Base-by-base conservation (phyloP, 1,140 invertebrate genomes). In the Lepidurus arcticus region DNA sequence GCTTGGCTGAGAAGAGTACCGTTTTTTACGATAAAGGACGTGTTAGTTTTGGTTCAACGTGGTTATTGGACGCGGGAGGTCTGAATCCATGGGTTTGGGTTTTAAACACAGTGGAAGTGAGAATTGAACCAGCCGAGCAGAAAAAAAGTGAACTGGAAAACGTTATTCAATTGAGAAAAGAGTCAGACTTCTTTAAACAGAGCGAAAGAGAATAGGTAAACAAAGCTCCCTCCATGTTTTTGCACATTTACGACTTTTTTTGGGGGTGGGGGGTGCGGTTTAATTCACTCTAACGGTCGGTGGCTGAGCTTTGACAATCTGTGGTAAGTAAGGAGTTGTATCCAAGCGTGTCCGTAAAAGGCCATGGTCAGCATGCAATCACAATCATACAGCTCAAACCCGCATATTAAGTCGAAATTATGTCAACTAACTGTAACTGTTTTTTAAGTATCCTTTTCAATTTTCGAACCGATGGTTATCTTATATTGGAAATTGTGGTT, bases 221-320 rank as follows among this genome's bases (percentile, higher is more conserved):
- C 53, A 65, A 65, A n/a, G 9, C 53, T 1, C 16, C 34, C 9
- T 4, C 53, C 53, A 65, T 65, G 53, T 65, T 65, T 34, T 65
- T 65, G 53, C 53, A 65, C 16, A 65, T 65, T 65, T 65, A 65
- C 53, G 53, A 65, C 53, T 7, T 65, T 65, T 65, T 34, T 34
- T 3, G 26, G 1, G 26, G 26, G 26, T 2, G 34, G 34, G 34
- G 34, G 21, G 53, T 65, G 53, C 53, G n/a, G 53, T 65, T 65
- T 65, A 65, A 65, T 65, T 21, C 21, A 21, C 53, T 65, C 2
- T 34, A 65, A 65, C 53, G 53, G 53, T 65, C 53, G 53, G 13
- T 65, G 53, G 53, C n/a, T 65, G 53, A 65, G 53, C 53, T 65
- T 65, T 65, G 53, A 65, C 53, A 65, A 65, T 21, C 53, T 65